Evolutionary conservation across 1,140 invertebrate genomes (phyloP).

Genomic region (Drosophila ohnishii): DNA sequence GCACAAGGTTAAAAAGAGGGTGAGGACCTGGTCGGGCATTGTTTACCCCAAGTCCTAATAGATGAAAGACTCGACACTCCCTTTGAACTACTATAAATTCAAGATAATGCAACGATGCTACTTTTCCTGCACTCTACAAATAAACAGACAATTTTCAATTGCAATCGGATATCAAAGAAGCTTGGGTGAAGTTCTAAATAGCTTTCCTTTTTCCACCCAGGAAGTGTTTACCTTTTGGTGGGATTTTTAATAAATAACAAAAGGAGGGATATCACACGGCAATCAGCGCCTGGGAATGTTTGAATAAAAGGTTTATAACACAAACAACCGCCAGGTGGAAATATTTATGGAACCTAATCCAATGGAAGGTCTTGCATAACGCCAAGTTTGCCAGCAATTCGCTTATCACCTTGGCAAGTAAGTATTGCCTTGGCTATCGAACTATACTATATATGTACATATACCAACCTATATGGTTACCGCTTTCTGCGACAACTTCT

Average conservation of each 20-base stretch:
- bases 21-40: not conserved
- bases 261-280: conserved; percentile 18
- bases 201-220: conserved; percentile 8
- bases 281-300: conserved; percentile 14
- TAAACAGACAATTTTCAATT: conserved; percentile 72
- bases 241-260: conserved; percentile 33
- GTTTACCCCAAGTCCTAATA: conserved; percentile 5
- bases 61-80: conserved; percentile 35
- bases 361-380: conserved; percentile 42
- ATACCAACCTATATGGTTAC: not conserved
- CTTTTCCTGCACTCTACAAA: conserved; percentile 48
- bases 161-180: conserved; percentile 66
- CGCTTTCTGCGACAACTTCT: conserved; percentile 27
- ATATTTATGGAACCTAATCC: conserved; percentile 31
- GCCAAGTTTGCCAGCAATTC: conserved; percentile 4
- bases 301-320: conserved; percentile 7
- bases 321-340: conserved; percentile 9
- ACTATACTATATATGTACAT: conserved; percentile 35
- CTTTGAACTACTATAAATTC: conserved; percentile 37
- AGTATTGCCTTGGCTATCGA: conserved; percentile 54
- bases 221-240: conserved; percentile 28
- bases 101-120: conserved; percentile 12
- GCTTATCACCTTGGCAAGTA: conserved; percentile 41
- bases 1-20: conserved; percentile 2
- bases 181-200: conserved; percentile 57